Percentiles rank a stretch among this genome's conserved stretches.
phyloP scores from a whole-genome alignment of 2,797 vertebrate genomes.

The Diplodus sargus region DNA sequence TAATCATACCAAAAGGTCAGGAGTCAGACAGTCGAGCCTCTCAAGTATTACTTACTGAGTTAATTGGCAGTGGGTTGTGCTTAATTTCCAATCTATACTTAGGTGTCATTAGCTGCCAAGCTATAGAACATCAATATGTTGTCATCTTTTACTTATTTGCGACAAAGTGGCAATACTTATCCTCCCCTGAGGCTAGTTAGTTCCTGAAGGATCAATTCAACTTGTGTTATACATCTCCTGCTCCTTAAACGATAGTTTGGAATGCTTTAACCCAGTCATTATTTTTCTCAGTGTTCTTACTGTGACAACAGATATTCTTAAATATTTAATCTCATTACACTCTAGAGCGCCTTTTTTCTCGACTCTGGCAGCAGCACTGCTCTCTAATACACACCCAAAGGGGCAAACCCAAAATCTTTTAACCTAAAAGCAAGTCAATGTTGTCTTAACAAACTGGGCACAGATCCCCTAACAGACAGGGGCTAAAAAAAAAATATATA shows the following conservation, averaged over 20 bases:
- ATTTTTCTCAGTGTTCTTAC: slow-evolving; percentile 1
- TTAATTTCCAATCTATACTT: slow-evolving; percentile 19
- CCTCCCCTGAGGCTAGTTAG: neutral
- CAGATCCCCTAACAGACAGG: too few relatives aligned
- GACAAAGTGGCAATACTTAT: neutral
- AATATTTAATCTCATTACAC: slow-evolving; percentile 26
- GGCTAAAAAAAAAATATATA: too few relatives aligned
- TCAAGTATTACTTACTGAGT: slow-evolving; percentile 33
- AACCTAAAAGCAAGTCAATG: slow-evolving; percentile 15
- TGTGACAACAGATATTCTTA: slow-evolving; percentile 14
- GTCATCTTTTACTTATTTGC: neutral
- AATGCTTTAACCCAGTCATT: slow-evolving; percentile 7
- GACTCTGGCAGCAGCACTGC: neutral
- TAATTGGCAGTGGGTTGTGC: slow-evolving; percentile 42
- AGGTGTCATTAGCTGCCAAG: slow-evolving; percentile 42
- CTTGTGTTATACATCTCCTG: neutral
- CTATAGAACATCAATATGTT: slow-evolving; percentile 7
- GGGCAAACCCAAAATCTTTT: slow-evolving; percentile 11
- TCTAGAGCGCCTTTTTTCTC: neutral
- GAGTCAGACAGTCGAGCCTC: slow-evolving; percentile 39
- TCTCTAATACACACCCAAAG: neutral
- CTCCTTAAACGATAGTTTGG: slow-evolving; percentile 13
- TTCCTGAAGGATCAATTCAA: neutral
- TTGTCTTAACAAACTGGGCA: neutral
- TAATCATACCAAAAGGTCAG: neutral